Conservation (phyloP, 92 coral and sea anemone species). For the Virgularia gustaviana region DNA sequence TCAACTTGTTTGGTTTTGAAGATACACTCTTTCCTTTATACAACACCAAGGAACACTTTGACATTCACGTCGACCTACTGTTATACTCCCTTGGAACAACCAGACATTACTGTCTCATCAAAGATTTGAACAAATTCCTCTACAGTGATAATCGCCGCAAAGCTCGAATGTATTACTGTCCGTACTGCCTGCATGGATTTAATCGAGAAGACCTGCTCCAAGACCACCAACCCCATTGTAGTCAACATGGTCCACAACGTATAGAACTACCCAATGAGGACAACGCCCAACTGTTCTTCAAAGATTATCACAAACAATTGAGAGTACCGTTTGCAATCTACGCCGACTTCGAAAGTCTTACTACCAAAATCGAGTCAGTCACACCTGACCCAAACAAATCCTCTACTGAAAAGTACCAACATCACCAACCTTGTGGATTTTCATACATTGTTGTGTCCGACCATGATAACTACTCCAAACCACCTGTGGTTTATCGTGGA, state of each 20-base stretch:
- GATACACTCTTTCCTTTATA: slow-evolving; percentile 23
- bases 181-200: slow-evolving; percentile 42
- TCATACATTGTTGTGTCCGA: not conserved
- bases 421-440: not conserved
- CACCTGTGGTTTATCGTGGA: slow-evolving; percentile 28
- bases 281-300: slow-evolving; percentile 18
- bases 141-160: slow-evolving; percentile 14
- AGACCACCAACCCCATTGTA: slow-evolving; percentile 50
- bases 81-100: slow-evolving; percentile 25
- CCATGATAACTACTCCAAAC: not conserved
- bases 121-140: slow-evolving; percentile 28
- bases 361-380: slow-evolving; percentile 3
- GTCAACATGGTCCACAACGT: slow-evolving; percentile 40
- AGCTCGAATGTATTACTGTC: slow-evolving; percentile 28
- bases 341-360: slow-evolving; percentile 20
- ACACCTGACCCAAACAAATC: not conserved
- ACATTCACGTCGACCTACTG: slow-evolving; percentile 37
- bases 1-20: slow-evolving; percentile 44
- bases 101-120: slow-evolving; percentile 30
- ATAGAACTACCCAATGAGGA: slow-evolving; percentile 40
- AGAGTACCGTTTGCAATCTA: slow-evolving; percentile 9
- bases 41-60: not conserved
- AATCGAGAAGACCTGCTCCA: slow-evolving; percentile 38
- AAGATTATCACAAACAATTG: slow-evolving; percentile 14
- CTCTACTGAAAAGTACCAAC: slow-evolving; percentile 18